Percentiles rank a stretch among this genome's conserved stretches.
These are phyloP conservation scores for Cheilosia soror DNA, from an alignment of 2,888 invertebrate genomes.

Conservation along the genomic window DNA sequence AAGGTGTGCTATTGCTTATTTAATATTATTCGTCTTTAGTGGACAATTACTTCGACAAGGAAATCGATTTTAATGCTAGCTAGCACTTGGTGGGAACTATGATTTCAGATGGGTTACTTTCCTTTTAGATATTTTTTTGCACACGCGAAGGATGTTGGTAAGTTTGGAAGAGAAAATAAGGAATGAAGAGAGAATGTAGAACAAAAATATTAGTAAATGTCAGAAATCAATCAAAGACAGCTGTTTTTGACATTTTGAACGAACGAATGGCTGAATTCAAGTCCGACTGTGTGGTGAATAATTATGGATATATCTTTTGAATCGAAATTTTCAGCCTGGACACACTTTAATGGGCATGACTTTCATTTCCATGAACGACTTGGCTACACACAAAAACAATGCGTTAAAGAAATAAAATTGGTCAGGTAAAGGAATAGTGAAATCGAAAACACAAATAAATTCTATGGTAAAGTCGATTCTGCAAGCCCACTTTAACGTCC, in stretches of 20 bases:
- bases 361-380: too few relatives aligned
- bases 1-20: background rate
- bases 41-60: background rate
- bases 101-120: slow-evolving; percentile 29
- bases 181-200: slow-evolving; percentile 12
- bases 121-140: slow-evolving; percentile 11
- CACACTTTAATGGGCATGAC: too few relatives aligned
- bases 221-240: slow-evolving; percentile 36
- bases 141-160: slow-evolving; percentile 42
- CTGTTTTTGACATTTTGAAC: slow-evolving; percentile 2
- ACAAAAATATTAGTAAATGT: slow-evolving; percentile 51
- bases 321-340: too few relatives aligned
- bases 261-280: slow-evolving; percentile 16
- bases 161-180: slow-evolving; percentile 30
- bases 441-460: too few relatives aligned
- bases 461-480: too few relatives aligned
- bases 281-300: background rate
- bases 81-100: slow-evolving; percentile 20
- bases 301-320: too few relatives aligned
- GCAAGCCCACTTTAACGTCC: too few relatives aligned
- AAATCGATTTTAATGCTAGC: slow-evolving; percentile 53
- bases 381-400: too few relatives aligned
- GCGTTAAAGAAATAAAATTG: too few relatives aligned
- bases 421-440: too few relatives aligned
- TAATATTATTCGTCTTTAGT: background rate